These are phyloP conservation scores for Phenacoccus solenopsis DNA, from an alignment of 1,140 invertebrate genomes.

Conservation along the genomic window DNA sequence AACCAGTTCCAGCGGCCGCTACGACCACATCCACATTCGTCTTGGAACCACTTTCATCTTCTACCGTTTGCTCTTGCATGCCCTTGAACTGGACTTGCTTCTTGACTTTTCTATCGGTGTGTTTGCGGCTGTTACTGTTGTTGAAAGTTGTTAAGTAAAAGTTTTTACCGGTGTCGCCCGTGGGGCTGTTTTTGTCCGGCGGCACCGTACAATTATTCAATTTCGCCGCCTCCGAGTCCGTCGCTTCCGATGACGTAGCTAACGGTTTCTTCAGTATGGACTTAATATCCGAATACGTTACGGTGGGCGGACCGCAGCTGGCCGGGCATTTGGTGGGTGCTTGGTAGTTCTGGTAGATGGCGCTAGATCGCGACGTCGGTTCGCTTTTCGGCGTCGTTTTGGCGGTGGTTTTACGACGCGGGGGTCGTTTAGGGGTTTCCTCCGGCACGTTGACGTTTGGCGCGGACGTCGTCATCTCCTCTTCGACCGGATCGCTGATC, in stretches of 20 bases:
- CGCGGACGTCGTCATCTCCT: not conserved
- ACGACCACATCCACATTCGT: not conserved
- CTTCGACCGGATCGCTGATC: slow-evolving; percentile 18
- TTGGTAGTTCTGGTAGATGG: not conserved
- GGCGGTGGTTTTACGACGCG: not conserved
- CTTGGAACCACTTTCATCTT: slow-evolving; percentile 7
- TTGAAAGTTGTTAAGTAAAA: slow-evolving; percentile 23
- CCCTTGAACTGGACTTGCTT: slow-evolving; percentile 32
- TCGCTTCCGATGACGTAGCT: slow-evolving; percentile 16
- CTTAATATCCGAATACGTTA: slow-evolving; percentile 34
- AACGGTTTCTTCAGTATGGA: slow-evolving; percentile 55
- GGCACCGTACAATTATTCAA: not conserved
- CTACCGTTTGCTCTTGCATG: slow-evolving; percentile 20
- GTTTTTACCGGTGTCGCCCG: slow-evolving; percentile 12
- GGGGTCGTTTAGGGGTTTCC: slow-evolving; percentile 10
- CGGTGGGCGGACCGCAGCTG: slow-evolving; percentile 21
- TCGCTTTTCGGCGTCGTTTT: not conserved
- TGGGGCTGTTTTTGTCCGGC: not conserved
- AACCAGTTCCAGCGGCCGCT: not conserved
- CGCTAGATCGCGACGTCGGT: not conserved
- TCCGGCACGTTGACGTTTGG: not conserved
- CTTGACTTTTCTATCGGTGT: slow-evolving; percentile 25
- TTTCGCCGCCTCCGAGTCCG: slow-evolving; percentile 9
- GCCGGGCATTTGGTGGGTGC: not conserved
- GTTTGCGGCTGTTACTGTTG: slow-evolving; percentile 23